Percentiles rank a stretch among this genome's conserved stretches.
Conservation (phyloP, 2,113 vertebrate genomes). For the Cottus gobio region DNA sequence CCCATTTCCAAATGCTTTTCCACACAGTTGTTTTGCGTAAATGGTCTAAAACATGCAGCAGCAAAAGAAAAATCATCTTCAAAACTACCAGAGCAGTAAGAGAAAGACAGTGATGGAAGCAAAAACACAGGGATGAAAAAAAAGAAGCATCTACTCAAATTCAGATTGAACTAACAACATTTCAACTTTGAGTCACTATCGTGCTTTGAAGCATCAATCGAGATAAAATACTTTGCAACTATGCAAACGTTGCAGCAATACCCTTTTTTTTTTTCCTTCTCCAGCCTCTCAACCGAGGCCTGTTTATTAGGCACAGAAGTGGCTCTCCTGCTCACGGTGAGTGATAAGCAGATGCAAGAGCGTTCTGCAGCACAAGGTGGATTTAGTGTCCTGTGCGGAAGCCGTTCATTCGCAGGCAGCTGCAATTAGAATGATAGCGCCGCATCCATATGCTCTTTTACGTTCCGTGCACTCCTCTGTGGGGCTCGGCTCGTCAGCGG, state of each 20-base stretch:
- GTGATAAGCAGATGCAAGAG: slow-evolving; percentile 58
- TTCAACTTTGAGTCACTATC: background rate
- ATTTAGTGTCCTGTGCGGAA: slow-evolving; percentile 40
- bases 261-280: background rate
- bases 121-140: background rate
- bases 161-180: background rate
- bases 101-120: background rate
- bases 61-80: too few relatives aligned
- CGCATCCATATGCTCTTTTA: slow-evolving; percentile 55
- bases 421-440: slow-evolving; percentile 59
- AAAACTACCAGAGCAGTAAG: background rate
- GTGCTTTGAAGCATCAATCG: background rate
- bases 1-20: background rate
- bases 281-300: background rate
- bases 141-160: background rate
- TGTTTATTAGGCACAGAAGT: slow-evolving; percentile 38
- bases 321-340: slow-evolving; percentile 17
- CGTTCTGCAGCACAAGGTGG: slow-evolving; percentile 44
- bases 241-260: background rate
- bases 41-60: background rate
- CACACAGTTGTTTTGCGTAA: background rate
- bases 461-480: slow-evolving; percentile 37
- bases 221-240: background rate
- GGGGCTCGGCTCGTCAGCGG: slow-evolving; percentile 14
- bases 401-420: slow-evolving; percentile 52